Percentiles rank a stretch among this genome's conserved stretches.
These are phyloP conservation scores for Drosophila nr. perissopoda DNA, from an alignment of 2,888 invertebrate species.

Conservation along the genomic window DNA sequence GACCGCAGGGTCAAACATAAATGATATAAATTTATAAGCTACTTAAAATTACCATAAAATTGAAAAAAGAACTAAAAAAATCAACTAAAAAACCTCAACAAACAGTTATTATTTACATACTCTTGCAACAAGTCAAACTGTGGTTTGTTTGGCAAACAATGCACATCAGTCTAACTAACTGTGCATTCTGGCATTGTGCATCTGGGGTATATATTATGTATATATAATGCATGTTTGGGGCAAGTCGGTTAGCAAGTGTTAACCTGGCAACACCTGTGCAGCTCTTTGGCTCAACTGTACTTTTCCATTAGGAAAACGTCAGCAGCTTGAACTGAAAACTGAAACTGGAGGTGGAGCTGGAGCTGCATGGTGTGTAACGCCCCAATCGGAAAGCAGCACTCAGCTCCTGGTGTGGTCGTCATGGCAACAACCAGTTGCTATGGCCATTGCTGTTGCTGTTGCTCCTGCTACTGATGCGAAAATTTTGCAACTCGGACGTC, in stretches of 20 bases:
- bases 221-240: conserved; percentile 20
- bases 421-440: conserved; percentile 75
- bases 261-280: conserved; percentile 25
- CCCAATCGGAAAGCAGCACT: background rate
- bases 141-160: background rate
- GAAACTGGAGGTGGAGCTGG: conserved; percentile 20
- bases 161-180: conserved; percentile 1
- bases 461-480: conserved; percentile 30
- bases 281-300: conserved; percentile 53
- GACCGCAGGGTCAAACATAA: background rate
- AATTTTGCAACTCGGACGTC: conserved; percentile 63
- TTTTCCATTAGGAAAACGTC: conserved; percentile 32
- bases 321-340: conserved; percentile 16
- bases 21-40: background rate
- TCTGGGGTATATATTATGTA: background rate
- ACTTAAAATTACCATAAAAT: background rate
- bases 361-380: background rate
- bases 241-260: conserved; percentile 8
- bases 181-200: background rate
- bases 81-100: background rate
- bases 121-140: background rate
- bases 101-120: background rate
- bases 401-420: conserved; percentile 32
- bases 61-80: background rate
- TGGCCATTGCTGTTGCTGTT: background rate